Conservation (phyloP, 2,113 vertebrate genomes). For the Sula dactylatra region DNA sequence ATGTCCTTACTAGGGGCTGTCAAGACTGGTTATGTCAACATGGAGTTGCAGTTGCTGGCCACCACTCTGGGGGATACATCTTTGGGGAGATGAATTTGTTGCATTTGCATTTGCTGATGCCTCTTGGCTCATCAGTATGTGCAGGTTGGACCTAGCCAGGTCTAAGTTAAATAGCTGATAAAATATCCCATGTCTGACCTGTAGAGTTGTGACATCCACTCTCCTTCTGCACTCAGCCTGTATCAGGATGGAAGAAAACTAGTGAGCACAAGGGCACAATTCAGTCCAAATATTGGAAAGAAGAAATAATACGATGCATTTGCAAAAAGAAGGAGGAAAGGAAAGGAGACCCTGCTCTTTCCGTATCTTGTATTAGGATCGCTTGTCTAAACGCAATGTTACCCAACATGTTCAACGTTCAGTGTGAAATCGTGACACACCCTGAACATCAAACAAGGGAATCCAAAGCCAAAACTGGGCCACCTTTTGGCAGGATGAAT, state of each 20-base stretch:
- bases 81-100: not conserved
- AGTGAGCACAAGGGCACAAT: not conserved
- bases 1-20: not conserved
- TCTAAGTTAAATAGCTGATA: not conserved
- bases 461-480: not conserved
- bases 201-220: not conserved
- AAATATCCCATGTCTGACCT: not conserved
- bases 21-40: not conserved
- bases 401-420: fast-evolving
- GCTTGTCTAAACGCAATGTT: not conserved
- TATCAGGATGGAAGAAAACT: not conserved
- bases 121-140: not conserved
- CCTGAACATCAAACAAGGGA: not conserved
- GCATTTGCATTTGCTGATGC: not conserved
- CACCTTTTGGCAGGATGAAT: not conserved
- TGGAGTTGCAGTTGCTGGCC: not conserved
- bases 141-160: not conserved
- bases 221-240: not conserved
- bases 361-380: not conserved
- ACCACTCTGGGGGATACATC: not conserved
- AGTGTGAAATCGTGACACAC: fast-evolving
- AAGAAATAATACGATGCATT: not conserved
- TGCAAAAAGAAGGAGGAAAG: not conserved
- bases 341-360: not conserved
- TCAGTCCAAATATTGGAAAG: not conserved